These are phyloP conservation scores for Taxidea taxus DNA, from an alignment of 2,113 vertebrate species.

Conservation along the genomic window DNA sequence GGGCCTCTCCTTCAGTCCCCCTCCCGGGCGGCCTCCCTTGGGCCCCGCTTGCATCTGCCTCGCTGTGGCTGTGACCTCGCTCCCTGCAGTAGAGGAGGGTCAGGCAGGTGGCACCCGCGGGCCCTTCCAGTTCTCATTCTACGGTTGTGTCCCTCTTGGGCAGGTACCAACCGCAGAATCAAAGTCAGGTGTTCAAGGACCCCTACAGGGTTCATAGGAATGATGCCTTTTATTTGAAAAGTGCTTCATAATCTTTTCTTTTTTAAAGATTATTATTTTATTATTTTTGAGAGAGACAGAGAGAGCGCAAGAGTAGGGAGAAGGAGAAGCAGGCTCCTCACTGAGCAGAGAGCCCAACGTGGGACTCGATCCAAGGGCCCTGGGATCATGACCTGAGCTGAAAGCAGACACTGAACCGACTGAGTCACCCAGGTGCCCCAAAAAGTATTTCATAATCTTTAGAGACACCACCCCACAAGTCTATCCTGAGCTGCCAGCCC, in stretches of 20 bases:
- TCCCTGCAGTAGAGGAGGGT: not conserved
- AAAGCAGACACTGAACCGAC: not conserved
- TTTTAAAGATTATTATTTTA: not conserved
- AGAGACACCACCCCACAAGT: not conserved
- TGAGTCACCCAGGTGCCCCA: not conserved
- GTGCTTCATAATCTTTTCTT: not conserved
- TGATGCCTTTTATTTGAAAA: not conserved
- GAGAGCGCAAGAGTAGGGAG: not conserved
- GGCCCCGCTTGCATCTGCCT: not conserved
- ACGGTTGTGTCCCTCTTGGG: not conserved
- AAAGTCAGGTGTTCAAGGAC: not conserved
- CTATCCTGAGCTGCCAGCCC: not conserved
- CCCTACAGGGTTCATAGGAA: fast-evolving
- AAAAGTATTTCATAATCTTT: not conserved
- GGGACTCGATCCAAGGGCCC: not conserved
- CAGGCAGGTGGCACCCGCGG: fast-evolving
- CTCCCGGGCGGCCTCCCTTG: fast-evolving
- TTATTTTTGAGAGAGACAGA: not conserved
- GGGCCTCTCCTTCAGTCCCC: not conserved
- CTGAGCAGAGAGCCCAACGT: not conserved
- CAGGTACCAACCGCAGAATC: fast-evolving
- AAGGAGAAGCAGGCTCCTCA: not conserved
- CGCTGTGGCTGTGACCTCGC: not conserved
- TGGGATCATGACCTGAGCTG: not conserved
- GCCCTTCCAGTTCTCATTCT: not conserved